Evolutionary conservation across 2,888 invertebrate genomes (phyloP).

Genomic region (Ditylenchus weischeri): DNA sequence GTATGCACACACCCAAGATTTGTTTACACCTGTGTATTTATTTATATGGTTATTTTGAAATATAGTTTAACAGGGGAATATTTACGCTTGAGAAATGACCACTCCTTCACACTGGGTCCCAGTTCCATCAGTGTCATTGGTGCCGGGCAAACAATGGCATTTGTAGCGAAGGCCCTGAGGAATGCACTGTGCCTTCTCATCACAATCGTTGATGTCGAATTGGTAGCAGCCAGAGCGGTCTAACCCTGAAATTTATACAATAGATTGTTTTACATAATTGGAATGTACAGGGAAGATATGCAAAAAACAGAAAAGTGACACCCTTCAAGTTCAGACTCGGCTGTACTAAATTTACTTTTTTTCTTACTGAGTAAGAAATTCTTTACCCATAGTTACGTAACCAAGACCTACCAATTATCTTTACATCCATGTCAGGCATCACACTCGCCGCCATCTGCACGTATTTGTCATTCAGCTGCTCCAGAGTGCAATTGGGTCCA

Average conservation of each 20-base stretch:
- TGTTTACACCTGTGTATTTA: slow-evolving; percentile 40
- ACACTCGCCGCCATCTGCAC: background rate
- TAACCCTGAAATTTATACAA: background rate
- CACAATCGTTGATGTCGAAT: slow-evolving; percentile 33
- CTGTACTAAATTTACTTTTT: no score
- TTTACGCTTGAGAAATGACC: slow-evolving; percentile 28
- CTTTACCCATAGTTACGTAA: background rate
- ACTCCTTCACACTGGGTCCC: slow-evolving; percentile 42
- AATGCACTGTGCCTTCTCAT: slow-evolving; percentile 29
- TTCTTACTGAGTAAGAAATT: no score
- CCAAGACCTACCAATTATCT: slow-evolving; percentile 5
- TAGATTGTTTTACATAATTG: no score
- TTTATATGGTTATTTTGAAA: background rate
- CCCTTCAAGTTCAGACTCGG: no score
- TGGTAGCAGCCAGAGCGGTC: slow-evolving; percentile 25
- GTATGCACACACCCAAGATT: slow-evolving; percentile 50
- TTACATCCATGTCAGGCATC: slow-evolving; percentile 16
- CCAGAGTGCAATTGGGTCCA: background rate
- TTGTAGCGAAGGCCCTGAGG: slow-evolving; percentile 30
- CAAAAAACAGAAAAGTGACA: background rate
- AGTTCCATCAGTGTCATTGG: slow-evolving; percentile 37
- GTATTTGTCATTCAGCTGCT: background rate
- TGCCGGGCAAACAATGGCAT: slow-evolving; percentile 37
- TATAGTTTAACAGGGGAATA: background rate
- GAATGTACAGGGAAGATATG: no score